Evolutionary conservation across 2,113 vertebrate genomes (phyloP).

Genomic region (Saimiri boliviensis): DNA sequence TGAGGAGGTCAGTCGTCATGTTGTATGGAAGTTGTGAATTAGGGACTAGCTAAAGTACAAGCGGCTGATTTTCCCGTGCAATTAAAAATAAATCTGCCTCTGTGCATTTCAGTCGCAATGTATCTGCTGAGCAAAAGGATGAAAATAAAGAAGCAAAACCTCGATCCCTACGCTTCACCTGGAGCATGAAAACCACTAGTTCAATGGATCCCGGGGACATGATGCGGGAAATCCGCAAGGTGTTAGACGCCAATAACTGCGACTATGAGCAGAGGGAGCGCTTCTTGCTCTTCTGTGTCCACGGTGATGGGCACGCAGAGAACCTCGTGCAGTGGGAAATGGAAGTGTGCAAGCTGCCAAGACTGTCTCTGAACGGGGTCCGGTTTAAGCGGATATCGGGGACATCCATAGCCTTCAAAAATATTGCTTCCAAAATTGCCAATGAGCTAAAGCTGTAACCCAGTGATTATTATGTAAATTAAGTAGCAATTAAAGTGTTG

Average conservation of each 20-base stretch:
- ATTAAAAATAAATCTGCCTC: slow-evolving; percentile 55
- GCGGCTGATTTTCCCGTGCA: slow-evolving; percentile 7
- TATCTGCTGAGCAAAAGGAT: slow-evolving; percentile 97
- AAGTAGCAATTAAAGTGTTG: slow-evolving; percentile 92
- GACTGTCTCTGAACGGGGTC: slow-evolving; percentile 98
- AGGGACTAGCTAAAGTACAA: background rate
- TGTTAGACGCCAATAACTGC: slow-evolving; percentile 98
- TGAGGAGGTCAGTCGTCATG: background rate
- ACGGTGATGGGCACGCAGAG: slow-evolving; percentile 94
- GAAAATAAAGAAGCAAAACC: slow-evolving; percentile 97
- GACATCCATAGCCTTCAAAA: slow-evolving; percentile 99
- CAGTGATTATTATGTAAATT: slow-evolving; percentile 95
- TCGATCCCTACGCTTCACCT: slow-evolving; percentile 97
- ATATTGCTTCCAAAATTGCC: slow-evolving; percentile 99
- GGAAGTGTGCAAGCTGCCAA: slow-evolving; percentile 99
- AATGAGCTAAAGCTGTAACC: slow-evolving; percentile 99
- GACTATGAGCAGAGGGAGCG: slow-evolving; percentile 97
- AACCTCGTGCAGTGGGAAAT: slow-evolving; percentile 99
- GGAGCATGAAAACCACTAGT: slow-evolving; percentile 99
- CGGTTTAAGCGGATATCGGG: slow-evolving; percentile 99
- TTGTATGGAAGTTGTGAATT: background rate
- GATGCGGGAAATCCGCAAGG: slow-evolving; percentile 98
- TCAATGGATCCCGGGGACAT: slow-evolving; percentile 97
- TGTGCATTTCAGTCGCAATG: slow-evolving; percentile 93
- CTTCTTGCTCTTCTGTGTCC: slow-evolving; percentile 97